Percentiles rank a stretch among this genome's conserved stretches.
These are phyloP conservation scores for Paralichthys olivaceus DNA, from an alignment of 2,113 vertebrate genomes.

Conservation along the genomic window DNA sequence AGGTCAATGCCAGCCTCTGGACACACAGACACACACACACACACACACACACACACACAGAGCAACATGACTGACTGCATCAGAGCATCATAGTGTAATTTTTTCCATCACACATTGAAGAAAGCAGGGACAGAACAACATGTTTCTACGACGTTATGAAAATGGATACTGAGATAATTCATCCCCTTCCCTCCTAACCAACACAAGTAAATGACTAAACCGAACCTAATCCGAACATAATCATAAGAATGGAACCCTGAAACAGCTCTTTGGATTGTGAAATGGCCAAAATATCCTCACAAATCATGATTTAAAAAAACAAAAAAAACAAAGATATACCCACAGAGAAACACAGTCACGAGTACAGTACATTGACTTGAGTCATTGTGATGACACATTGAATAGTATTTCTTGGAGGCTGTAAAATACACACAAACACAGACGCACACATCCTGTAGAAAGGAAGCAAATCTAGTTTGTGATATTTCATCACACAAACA, in stretches of 20 bases:
- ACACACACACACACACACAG: background rate
- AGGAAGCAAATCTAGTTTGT: conserved; percentile 42
- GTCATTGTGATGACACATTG: conserved; percentile 54
- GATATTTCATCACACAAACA: conserved; percentile 36
- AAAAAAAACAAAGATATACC: background rate
- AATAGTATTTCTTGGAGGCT: conserved; percentile 54
- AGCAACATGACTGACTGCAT: conserved; percentile 6
- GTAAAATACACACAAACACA: conserved; percentile 30
- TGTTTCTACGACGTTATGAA: background rate
- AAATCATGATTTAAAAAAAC: background rate
- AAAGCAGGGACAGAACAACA: background rate
- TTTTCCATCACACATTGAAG: background rate
- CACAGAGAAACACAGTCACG: conserved; percentile 8
- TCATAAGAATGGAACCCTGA: too few relatives aligned
- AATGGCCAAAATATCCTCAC: background rate
- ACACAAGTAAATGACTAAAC: background rate
- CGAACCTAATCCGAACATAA: background rate
- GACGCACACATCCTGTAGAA: conserved; percentile 11
- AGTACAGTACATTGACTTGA: conserved; percentile 54
- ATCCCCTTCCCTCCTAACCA: too few relatives aligned
- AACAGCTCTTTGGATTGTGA: too few relatives aligned
- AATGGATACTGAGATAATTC: background rate
- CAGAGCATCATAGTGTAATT: background rate
- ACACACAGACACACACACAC: conserved; percentile 12
- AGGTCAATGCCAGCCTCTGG: conserved; percentile 60